phyloP scores from a whole-genome alignment of 2,888 invertebrate genomes.

The Cataglyphis cursor region DNA sequence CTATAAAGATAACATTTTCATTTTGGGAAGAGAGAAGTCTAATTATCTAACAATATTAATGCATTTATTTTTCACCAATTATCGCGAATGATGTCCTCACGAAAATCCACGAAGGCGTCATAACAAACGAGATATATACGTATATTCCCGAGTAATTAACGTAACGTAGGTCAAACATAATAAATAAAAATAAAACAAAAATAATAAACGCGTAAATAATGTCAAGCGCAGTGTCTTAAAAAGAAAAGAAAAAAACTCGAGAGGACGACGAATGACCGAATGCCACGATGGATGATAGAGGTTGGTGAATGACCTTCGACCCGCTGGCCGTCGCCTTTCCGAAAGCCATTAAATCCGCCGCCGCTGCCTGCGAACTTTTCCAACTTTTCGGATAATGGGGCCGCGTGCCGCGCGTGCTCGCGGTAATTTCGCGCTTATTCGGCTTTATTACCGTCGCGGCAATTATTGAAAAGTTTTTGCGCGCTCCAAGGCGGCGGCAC shows the following conservation, averaged over 20 bases:
- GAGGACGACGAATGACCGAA: conserved; percentile 12
- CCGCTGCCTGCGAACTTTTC: conserved; percentile 75
- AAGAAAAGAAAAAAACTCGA: background rate
- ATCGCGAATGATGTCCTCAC: background rate
- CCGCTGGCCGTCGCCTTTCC: conserved; percentile 77
- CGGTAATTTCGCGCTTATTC: conserved; percentile 81
- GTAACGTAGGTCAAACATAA: background rate
- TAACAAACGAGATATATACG: background rate
- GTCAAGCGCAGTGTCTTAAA: conserved; percentile 1
- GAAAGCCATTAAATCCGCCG: conserved; percentile 80
- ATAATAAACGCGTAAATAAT: background rate
- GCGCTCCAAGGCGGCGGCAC: conserved; percentile 50
- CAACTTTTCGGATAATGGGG: conserved; percentile 83
- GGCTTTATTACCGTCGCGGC: conserved; percentile 80
- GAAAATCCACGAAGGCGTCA: background rate
- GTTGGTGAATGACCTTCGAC: conserved; percentile 82
- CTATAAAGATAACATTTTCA: background rate
- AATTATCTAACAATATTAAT: background rate
- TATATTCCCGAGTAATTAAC: conserved; percentile 26
- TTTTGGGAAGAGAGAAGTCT: background rate
- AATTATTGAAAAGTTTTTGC: conserved; percentile 83
- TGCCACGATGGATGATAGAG: conserved; percentile 61
- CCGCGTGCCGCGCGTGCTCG: conserved; percentile 77
- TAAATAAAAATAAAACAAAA: background rate
- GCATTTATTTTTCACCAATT: background rate